These are phyloP conservation scores for Onychomys arenicola DNA, from an alignment of 2,797 vertebrate genomes.

Conservation along the genomic window DNA sequence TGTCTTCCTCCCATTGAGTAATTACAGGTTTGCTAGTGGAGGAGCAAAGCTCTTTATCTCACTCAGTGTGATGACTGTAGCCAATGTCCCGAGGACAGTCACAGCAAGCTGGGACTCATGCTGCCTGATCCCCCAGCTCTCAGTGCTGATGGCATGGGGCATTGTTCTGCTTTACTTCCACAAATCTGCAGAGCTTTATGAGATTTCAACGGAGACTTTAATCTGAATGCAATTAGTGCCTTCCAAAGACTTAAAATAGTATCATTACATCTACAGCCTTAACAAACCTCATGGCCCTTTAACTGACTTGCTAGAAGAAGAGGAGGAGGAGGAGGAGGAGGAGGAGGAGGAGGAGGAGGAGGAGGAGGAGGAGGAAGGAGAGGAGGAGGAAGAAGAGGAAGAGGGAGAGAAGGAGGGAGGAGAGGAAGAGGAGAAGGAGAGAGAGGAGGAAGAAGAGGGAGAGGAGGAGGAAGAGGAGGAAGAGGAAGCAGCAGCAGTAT, in stretches of 20 bases:
- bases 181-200: conserved; percentile 81
- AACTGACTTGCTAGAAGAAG: conserved; percentile 61
- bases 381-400: neutral
- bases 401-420: too few relatives aligned
- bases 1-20: conserved; percentile 77
- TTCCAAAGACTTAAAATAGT: conserved; percentile 76
- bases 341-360: neutral
- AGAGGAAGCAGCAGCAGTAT: neutral
- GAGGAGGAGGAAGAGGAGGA: too few relatives aligned
- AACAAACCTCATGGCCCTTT: conserved; percentile 77
- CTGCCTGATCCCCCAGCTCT: neutral
- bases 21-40: conserved; percentile 83
- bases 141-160: conserved; percentile 27
- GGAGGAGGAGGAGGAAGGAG: too few relatives aligned
- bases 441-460: neutral
- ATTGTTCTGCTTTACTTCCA: conserved; percentile 82
- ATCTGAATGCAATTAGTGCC: conserved; percentile 84
- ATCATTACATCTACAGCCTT: conserved; percentile 76
- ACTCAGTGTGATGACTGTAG: neutral
- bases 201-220: conserved; percentile 80
- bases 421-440: neutral
- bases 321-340: neutral
- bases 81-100: neutral
- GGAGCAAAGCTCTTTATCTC: conserved; percentile 61
- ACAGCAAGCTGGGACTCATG: conserved; percentile 15